A percentile compares a stretch with the other conserved stretches of the same genome.
These are phyloP conservation scores for Corythornis madagascariensis DNA, from an alignment of 2,113 vertebrate genomes.

Conservation along the genomic window DNA sequence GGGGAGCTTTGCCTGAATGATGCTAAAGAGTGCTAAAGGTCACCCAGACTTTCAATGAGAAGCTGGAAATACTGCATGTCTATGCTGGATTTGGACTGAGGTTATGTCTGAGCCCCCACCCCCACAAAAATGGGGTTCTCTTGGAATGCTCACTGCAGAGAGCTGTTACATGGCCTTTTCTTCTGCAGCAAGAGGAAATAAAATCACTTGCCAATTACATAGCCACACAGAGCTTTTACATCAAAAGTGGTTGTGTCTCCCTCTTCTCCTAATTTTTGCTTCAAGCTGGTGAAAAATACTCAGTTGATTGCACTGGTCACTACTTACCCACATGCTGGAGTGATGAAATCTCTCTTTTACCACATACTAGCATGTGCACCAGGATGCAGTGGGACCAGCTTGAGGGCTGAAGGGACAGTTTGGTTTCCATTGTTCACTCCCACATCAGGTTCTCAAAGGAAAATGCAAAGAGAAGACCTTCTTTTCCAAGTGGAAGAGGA, in stretches of 20 bases:
- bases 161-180: background rate
- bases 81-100: background rate
- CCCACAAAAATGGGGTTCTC: background rate
- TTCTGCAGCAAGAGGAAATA: background rate
- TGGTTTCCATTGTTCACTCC: background rate
- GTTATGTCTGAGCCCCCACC: background rate
- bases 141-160: background rate
- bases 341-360: background rate
- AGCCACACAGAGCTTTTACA: background rate
- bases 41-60: background rate
- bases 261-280: background rate
- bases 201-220: background rate
- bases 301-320: background rate
- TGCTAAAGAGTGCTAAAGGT: background rate
- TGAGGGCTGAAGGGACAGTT: background rate
- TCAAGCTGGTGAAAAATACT: background rate
- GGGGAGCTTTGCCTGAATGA: background rate
- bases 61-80: background rate
- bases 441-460: background rate
- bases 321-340: background rate
- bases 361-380: background rate
- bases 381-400: background rate
- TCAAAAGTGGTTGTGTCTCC: background rate
- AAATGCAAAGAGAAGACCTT: background rate
- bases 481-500: conserved; percentile 9